A percentile compares a stretch with the other conserved stretches of the same genome.
Conservation (phyloP, 2,113 vertebrate species). For the Lepisosteus oculatus region DNA sequence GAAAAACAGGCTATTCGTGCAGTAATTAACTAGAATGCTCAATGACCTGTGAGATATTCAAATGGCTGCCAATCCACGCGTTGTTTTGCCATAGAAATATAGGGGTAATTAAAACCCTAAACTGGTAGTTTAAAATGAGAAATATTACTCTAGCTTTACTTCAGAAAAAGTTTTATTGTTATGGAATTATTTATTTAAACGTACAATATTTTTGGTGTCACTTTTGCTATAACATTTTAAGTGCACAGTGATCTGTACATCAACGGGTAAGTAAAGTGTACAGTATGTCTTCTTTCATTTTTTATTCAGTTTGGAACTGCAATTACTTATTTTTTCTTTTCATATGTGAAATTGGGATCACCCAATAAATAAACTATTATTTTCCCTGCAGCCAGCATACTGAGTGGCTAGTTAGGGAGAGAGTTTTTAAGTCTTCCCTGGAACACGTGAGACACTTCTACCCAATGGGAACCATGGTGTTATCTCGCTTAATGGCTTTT, state of each 20-base stretch:
- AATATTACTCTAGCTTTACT: constrained; percentile 9
- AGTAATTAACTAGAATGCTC: constrained; percentile 92
- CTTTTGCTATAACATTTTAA: constrained; percentile 65
- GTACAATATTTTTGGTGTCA: constrained; percentile 40
- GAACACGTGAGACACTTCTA: too few relatives aligned
- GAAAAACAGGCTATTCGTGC: constrained; percentile 85
- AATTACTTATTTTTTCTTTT: too few relatives aligned
- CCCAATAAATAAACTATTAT: too few relatives aligned
- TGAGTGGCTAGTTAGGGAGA: too few relatives aligned
- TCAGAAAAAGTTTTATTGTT: constrained; percentile 65
- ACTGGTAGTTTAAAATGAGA: constrained; percentile 82
- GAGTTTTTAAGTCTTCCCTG: too few relatives aligned
- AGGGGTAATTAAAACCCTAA: constrained; percentile 85
- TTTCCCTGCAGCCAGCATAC: too few relatives aligned
- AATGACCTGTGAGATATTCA: constrained; percentile 87
- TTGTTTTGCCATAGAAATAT: constrained; percentile 84
- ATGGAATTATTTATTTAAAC: constrained; percentile 70
- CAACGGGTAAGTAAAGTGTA: too few relatives aligned
- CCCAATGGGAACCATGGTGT: too few relatives aligned
- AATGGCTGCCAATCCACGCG: constrained; percentile 84
- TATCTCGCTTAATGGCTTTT: too few relatives aligned
- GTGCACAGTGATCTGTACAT: not conserved
- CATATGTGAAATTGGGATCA: too few relatives aligned
- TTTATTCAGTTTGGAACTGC: too few relatives aligned
- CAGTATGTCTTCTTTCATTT: too few relatives aligned